Base-by-base conservation (phyloP, 1,140 invertebrate genomes). In the Hypsibius dujardini region DNA sequence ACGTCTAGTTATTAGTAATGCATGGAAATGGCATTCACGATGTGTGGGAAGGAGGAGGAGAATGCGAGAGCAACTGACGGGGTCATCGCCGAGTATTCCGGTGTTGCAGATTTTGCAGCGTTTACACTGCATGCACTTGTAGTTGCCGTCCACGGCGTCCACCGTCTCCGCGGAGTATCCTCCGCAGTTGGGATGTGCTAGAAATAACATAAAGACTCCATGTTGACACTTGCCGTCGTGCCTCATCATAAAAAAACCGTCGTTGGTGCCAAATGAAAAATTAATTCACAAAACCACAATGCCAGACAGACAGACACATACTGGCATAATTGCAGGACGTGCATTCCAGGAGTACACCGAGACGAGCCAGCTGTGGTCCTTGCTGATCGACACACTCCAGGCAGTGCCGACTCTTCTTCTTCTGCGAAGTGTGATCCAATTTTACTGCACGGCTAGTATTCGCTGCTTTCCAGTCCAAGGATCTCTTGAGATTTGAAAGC, bases 371-470 rank as follows among this genome's bases (percentile, higher is more conserved):
- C 74, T 76, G 73, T 75, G 46, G 69, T 72, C 77, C 73, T 75
- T 76, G 75, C 78, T 81, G 75, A 80, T 82, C 7, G 78, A 84
- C 3, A 88, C 87, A 80, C 89, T 90, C 74, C 89, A 7, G 81
- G 75, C 90, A 90, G 79, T 87, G 89, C 67, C 86, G 87, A 79
- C 85, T 88, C 74, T 88, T 88, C 80, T 91, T 90, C 79, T 90
- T 90, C 75, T 90, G 28, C 28, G 28, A 28, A 28, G 28, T 28
- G 28, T 28, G 28, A 28, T 28, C 28, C 28, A 28, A 28, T 28
- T 28, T 28, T 28, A 28, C 28, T 28, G 28, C 28, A 28, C 28
- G 28, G 28, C 28, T 0, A 28, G 28, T 28, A 28, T 28, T 28
- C 28, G 28, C 28, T 28, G 28, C 28, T 28, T 28, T 28, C 28